Percentiles rank a stretch among this genome's conserved stretches.
These are phyloP conservation scores for Marisa cornuarietis DNA, from an alignment of 1,140 invertebrate species.

Conservation along the genomic window DNA sequence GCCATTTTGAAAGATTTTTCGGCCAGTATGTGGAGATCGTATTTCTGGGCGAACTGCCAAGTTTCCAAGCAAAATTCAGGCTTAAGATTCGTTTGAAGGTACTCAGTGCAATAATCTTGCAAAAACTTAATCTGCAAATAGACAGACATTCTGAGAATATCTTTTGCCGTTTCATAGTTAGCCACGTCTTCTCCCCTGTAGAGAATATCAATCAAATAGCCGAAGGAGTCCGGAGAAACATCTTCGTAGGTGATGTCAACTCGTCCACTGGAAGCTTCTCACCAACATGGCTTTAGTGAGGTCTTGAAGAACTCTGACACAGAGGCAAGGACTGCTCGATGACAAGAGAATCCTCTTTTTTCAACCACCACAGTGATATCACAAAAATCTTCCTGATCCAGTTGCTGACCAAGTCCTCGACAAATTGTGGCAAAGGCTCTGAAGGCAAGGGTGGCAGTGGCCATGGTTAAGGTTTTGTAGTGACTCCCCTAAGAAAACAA, in stretches of 20 bases:
- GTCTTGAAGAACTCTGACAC: not conserved
- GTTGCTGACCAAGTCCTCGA: no score
- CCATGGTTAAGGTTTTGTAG: no score
- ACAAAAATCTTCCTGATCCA: no score
- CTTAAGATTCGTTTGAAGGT: not conserved
- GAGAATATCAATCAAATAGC: not conserved
- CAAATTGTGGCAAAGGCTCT: no score
- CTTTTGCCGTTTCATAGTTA: not conserved
- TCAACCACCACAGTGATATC: no score
- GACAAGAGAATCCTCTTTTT: not conserved
- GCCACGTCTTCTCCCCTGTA: not conserved
- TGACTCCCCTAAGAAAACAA: no score
- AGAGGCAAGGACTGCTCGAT: not conserved
- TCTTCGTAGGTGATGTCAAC: not conserved
- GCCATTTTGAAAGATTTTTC: not conserved
- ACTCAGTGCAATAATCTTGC: not conserved
- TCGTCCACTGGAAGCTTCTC: not conserved
- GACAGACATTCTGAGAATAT: not conserved
- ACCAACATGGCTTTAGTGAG: not conserved
- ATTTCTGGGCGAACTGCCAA: not conserved
- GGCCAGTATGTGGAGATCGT: not conserved
- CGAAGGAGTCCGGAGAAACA: not conserved
- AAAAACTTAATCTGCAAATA: not conserved
- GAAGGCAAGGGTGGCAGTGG: no score
- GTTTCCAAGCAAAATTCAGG: not conserved